Base-by-base conservation (phyloP, 2,888 invertebrate species). In the Sympetrum striolatum region DNA sequence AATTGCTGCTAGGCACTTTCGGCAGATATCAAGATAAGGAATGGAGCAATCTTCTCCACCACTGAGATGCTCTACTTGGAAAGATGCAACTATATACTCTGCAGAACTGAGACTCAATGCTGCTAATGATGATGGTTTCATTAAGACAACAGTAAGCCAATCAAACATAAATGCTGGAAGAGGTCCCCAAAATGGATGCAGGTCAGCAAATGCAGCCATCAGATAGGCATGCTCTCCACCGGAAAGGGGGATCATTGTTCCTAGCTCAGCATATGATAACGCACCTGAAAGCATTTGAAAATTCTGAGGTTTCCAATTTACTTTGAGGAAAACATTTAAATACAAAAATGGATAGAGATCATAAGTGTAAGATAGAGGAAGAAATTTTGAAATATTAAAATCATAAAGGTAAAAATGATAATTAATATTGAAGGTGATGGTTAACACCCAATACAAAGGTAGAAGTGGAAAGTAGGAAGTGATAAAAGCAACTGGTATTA, bases 191-290 rank as follows among this genome's bases (percentile, higher is more conserved):
- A 90, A 91, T 48, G 91, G 90, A 48, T 91, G 91, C 35, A 91
- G 37, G 80, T 86, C 90, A 35, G 81, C 90, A 90, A 92, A 92
- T 37, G 92, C 92, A 82, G 92, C 91, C 35, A 91, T 90, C 15
- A 93, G 90, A 91, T 93, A 94, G 10, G 92, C 92, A 91, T 93
- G 93, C 91, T 93, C 93, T 6, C 93, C 94, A 5, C 94, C 94
- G 25, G 93, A 93, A 79, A 92, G 92, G 4, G 92, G 92, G 25
- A 93, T 92, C 73, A 93, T 91, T 3, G 93, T 93, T 18, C 94
- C 93, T 22, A 94, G 92, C 91, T 94, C 94, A 35, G 93, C 92
- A 91, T 93, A 94, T 35, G 93, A 93, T 80, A 93, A 91, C 15
- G 93, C 93, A 90, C 94, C 93, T 93, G 90, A 10, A 82, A 90